phyloP scores from a whole-genome alignment of 2,113 vertebrate species.

The Furnarius figulus region DNA sequence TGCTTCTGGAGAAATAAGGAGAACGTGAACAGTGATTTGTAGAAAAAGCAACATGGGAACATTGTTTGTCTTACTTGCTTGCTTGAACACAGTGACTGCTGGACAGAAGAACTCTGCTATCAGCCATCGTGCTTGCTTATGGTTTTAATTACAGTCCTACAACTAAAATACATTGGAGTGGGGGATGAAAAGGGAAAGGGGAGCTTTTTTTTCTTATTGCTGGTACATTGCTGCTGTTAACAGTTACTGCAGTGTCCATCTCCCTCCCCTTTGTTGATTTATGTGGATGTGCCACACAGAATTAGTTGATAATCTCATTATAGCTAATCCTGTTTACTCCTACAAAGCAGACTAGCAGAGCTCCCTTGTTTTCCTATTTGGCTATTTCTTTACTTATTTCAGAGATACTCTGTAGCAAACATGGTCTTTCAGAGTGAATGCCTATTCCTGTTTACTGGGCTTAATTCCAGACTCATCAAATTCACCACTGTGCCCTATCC shows the following conservation, averaged over 20 bases:
- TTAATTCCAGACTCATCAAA: slow-evolving; percentile 42
- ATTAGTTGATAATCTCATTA: slow-evolving; percentile 71
- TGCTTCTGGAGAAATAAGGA: background rate
- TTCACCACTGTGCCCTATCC: slow-evolving; percentile 7
- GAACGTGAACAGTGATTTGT: background rate
- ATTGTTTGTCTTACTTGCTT: background rate
- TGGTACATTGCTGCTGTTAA: background rate
- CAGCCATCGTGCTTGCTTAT: background rate
- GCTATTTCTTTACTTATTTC: slow-evolving; percentile 46
- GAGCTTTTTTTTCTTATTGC: background rate
- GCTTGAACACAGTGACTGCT: background rate
- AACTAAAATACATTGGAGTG: background rate
- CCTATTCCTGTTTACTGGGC: slow-evolving; percentile 53
- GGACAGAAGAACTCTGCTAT: background rate
- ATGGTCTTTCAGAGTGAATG: background rate
- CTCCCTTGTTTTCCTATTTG: slow-evolving; percentile 34
- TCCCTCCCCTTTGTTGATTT: slow-evolving; percentile 8
- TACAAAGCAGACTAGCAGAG: slow-evolving; percentile 36
- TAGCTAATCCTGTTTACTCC: slow-evolving; percentile 72
- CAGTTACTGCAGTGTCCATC: background rate
- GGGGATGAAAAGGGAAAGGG: background rate
- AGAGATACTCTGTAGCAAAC: background rate
- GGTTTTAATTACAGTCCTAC: background rate
- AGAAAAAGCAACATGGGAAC: background rate
- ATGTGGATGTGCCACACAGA: background rate